These are phyloP conservation scores for Zeuzera pyrina DNA, from an alignment of 2,888 invertebrate species.

Conservation along the genomic window DNA sequence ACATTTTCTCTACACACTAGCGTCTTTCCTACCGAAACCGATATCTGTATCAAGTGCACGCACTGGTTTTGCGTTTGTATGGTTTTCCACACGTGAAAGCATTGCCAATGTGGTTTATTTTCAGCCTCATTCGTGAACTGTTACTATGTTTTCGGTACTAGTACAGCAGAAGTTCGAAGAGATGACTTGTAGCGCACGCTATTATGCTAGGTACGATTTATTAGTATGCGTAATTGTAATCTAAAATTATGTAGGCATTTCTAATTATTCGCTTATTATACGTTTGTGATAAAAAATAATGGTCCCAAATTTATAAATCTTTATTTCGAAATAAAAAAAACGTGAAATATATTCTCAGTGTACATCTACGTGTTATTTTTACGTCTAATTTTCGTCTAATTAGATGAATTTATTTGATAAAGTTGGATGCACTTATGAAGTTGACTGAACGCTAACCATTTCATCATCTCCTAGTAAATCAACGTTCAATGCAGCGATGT, in stretches of 20 bases:
- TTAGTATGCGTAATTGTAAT: too few species aligned
- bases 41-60: conserved; percentile 32
- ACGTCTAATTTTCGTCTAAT: too few species aligned
- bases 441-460: conserved; percentile 54
- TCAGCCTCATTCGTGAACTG: conserved; percentile 58
- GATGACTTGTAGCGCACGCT: too few species aligned
- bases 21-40: conserved; percentile 24
- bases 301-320: too few species aligned
- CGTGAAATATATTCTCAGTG: too few species aligned
- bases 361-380: too few species aligned
- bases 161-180: conserved; percentile 29
- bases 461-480: conserved; percentile 60
- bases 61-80: conserved; percentile 38
- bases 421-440: conserved; percentile 56
- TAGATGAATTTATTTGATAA: conserved; percentile 30
- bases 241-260: too few species aligned
- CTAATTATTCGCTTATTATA: too few species aligned
- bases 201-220: too few species aligned
- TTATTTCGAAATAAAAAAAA: too few species aligned
- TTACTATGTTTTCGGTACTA: conserved; percentile 55
- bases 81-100: conserved; percentile 48
- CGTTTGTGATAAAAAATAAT: too few species aligned
- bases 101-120: conserved; percentile 40
- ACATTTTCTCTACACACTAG: conserved; percentile 49
- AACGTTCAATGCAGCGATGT: conserved; percentile 53